phyloP scores from a whole-genome alignment of 2,888 invertebrate species.

The Odontocolon sp. region DNA sequence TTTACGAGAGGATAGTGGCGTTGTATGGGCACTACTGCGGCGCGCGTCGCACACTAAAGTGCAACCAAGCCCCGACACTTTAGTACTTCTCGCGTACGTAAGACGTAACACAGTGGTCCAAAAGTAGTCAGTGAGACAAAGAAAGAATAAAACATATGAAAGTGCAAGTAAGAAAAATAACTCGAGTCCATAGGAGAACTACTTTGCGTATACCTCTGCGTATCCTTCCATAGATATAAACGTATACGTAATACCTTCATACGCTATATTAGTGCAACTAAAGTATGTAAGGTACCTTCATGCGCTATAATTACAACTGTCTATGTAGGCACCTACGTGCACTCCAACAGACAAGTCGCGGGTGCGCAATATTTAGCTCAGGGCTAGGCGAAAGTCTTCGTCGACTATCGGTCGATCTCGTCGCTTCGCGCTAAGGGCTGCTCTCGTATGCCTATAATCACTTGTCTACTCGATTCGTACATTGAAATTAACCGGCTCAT shows the following conservation, averaged over 20 bases:
- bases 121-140: conserved; percentile 10
- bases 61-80: conserved; percentile 71
- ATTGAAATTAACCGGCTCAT: too few relatives aligned
- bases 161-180: neutral
- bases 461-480: too few relatives aligned
- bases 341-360: conserved; percentile 38
- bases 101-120: conserved; percentile 10
- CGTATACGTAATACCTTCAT: conserved; percentile 18
- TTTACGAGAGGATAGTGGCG: conserved; percentile 71
- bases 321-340: conserved; percentile 31
- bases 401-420: conserved; percentile 48
- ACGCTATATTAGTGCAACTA: conserved; percentile 54
- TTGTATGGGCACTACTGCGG: conserved; percentile 68
- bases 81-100: conserved; percentile 65
- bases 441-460: too few relatives aligned
- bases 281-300: conserved; percentile 20
- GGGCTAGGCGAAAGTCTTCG: conserved; percentile 75
- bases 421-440: conserved; percentile 50
- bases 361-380: conserved; percentile 70
- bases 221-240: neutral
- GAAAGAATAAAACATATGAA: neutral
- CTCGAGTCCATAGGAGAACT: neutral
- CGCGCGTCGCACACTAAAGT: conserved; percentile 67
- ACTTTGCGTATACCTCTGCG: neutral
- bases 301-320: conserved; percentile 62